These are phyloP conservation scores for Elanoides forficatus DNA, from an alignment of 2,113 vertebrate genomes.

Conservation along the genomic window DNA sequence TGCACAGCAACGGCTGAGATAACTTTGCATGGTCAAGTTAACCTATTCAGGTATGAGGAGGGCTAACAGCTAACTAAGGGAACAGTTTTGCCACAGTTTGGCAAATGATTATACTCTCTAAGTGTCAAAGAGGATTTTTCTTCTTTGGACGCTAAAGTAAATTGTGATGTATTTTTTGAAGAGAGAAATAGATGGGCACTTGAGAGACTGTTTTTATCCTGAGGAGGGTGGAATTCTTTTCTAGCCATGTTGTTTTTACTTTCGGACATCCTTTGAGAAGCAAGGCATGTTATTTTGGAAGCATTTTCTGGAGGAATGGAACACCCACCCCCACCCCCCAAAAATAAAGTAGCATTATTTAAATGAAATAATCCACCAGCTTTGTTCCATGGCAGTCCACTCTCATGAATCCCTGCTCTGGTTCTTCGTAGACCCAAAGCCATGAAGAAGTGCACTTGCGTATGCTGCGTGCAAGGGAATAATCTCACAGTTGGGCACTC, in stretches of 20 bases:
- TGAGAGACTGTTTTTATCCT: neutral
- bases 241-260: neutral
- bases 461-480: accelerated
- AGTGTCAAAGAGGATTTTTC: neutral
- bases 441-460: accelerated
- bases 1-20: neutral
- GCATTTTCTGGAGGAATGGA: neutral
- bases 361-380: neutral
- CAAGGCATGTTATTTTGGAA: neutral
- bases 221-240: neutral
- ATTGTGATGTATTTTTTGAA: neutral
- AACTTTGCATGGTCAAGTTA: neutral
- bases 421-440: neutral
- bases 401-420: neutral
- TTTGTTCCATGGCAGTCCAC: neutral
- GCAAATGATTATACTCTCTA: neutral
- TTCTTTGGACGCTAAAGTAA: neutral
- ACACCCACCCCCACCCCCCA: too few relatives aligned
- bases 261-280: neutral
- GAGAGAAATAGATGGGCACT: neutral
- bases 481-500: neutral
- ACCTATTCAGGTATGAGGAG: neutral
- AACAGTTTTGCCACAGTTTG: neutral
- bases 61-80: neutral
- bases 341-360: neutral